A percentile compares a stretch with the other conserved stretches of the same genome.
Conservation (phyloP, 2,113 vertebrate species). For the Lota lota region DNA sequence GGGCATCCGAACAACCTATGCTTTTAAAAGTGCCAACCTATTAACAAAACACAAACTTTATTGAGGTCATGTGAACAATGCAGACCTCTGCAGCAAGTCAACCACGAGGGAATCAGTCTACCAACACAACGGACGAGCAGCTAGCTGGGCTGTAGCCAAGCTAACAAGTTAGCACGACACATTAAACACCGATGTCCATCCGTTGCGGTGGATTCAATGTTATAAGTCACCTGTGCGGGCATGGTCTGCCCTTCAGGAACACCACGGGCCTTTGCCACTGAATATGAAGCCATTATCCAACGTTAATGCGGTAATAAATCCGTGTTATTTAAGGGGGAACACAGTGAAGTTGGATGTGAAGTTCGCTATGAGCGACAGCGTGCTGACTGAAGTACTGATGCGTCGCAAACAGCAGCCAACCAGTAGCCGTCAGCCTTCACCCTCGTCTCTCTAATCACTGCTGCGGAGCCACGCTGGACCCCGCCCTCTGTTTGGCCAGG, state of each 20-base stretch:
- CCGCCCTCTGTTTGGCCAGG: neutral
- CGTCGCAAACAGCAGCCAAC: neutral
- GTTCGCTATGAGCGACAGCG: slow-evolving; percentile 26
- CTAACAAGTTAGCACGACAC: no score
- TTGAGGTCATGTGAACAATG: no score
- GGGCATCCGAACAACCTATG: neutral
- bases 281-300: slow-evolving; percentile 78
- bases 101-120: no score
- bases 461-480: no score
- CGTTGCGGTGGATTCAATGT: no score
- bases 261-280: slow-evolving; percentile 83
- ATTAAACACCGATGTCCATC: no score
- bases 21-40: slow-evolving; percentile 27
- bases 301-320: neutral
- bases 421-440: neutral
- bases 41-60: slow-evolving; percentile 10
- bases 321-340: no score
- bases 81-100: no score
- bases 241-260: slow-evolving; percentile 78
- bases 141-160: no score
- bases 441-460: no score
- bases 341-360: slow-evolving; percentile 5
- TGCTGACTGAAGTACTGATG: no score
- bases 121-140: no score
- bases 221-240: slow-evolving; percentile 50